Evolutionary conservation across 2,113 vertebrate genomes (phyloP).

Genomic region (Gadus chalcogrammus): DNA sequence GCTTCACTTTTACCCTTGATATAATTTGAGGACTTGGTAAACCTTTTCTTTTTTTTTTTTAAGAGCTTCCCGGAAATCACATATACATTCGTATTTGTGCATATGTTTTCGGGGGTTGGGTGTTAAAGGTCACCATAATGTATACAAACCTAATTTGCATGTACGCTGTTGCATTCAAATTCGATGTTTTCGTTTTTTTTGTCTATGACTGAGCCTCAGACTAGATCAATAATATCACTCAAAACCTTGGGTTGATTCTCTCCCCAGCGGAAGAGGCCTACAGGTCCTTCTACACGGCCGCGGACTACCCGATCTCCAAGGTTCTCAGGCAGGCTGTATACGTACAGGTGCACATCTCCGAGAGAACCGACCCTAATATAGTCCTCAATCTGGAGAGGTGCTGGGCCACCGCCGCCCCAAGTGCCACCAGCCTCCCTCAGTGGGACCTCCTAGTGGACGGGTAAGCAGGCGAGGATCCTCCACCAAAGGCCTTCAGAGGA

Average conservation of each 20-base stretch:
- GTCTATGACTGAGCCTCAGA: too few relatives aligned
- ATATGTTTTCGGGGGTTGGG: too few relatives aligned
- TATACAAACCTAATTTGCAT: too few relatives aligned
- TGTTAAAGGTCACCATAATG: too few relatives aligned
- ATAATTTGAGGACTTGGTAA: too few relatives aligned
- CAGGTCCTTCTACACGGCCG: slow-evolving; percentile 58
- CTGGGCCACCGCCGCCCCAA: slow-evolving; percentile 61
- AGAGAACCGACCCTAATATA: slow-evolving; percentile 58
- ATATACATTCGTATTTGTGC: too few relatives aligned
- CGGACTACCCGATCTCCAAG: slow-evolving; percentile 68
- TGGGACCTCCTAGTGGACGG: slow-evolving; percentile 69
- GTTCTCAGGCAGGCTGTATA: slow-evolving; percentile 57
- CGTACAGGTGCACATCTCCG: slow-evolving; percentile 61
- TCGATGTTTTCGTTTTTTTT: too few relatives aligned
- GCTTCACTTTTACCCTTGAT: background rate
- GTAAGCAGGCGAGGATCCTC: slow-evolving; percentile 35
- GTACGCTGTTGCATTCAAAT: too few relatives aligned
- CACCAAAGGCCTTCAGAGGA: background rate
- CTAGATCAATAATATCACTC: too few relatives aligned
- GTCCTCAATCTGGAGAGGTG: slow-evolving; percentile 65
- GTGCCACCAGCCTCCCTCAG: slow-evolving; percentile 54
- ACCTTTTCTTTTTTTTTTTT: too few relatives aligned
- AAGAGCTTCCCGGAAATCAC: too few relatives aligned
- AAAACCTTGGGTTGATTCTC: too few relatives aligned
- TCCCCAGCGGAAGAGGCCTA: slow-evolving; percentile 55